Evolutionary conservation across 1,140 invertebrate genomes (phyloP).

Genomic region (Drosophila yakuba): DNA sequence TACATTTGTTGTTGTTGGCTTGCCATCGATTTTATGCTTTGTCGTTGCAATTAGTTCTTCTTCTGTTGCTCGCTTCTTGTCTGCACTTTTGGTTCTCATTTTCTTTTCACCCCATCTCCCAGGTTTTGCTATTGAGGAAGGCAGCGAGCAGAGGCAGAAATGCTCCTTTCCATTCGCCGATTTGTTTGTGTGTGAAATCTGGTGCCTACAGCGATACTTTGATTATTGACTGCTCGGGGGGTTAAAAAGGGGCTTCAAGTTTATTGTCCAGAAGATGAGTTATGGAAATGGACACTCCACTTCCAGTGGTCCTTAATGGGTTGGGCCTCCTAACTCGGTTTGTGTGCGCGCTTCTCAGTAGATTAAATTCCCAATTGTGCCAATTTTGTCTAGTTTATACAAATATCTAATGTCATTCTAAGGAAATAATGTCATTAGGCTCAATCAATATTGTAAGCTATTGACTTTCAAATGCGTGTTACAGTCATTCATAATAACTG

Average conservation of each 20-base stretch:
- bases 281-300: conserved; percentile 6
- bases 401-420: too few relatives aligned
- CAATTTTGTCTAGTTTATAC: too few relatives aligned
- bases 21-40: conserved; percentile 80
- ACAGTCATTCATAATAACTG: background rate
- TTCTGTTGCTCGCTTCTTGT: conserved; percentile 60
- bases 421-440: too few relatives aligned
- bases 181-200: conserved; percentile 52
- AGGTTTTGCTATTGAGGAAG: conserved; percentile 40
- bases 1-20: conserved; percentile 67
- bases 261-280: conserved; percentile 30
- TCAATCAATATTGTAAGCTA: too few relatives aligned
- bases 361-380: conserved; percentile 2
- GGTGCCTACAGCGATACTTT: conserved; percentile 46
- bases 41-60: conserved; percentile 81
- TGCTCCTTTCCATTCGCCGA: conserved; percentile 5
- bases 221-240: conserved; percentile 40
- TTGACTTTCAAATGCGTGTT: background rate
- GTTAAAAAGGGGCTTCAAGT: conserved; percentile 12
- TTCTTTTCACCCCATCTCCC: conserved; percentile 21
- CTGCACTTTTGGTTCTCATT: conserved; percentile 58
- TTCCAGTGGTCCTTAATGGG: background rate
- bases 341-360: background rate
- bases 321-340: background rate
- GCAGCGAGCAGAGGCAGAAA: conserved; percentile 4